A percentile compares a stretch with the other conserved stretches of the same genome.
Conservation (phyloP, 2,113 vertebrate genomes). For the Crotalus helleri region DNA sequence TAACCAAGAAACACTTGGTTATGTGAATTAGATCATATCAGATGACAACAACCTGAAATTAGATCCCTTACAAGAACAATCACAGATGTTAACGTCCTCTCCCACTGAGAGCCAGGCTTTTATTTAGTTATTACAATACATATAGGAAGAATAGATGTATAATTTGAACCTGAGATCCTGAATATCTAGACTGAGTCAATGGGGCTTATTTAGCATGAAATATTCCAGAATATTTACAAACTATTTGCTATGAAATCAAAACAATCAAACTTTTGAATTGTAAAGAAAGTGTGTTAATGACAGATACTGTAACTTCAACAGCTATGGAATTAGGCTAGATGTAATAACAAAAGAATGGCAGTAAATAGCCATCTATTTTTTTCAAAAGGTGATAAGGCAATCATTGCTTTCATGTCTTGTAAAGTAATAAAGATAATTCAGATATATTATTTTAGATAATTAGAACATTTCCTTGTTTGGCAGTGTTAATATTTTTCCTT, state of each 20-base stretch:
- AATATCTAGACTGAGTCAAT: neutral
- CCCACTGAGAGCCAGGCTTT: neutral
- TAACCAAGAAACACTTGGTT: neutral
- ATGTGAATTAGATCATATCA: neutral
- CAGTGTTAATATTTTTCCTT: neutral
- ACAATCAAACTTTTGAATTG: neutral
- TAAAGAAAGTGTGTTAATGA: neutral
- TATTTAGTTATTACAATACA: neutral
- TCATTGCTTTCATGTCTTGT: neutral
- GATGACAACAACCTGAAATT: neutral
- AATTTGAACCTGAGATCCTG: neutral
- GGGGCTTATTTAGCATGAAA: neutral
- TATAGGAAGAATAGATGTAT: neutral
- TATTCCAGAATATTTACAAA: neutral
- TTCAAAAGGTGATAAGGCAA: neutral
- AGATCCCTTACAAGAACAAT: neutral
- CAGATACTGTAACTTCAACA: neutral
- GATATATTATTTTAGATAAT: neutral
- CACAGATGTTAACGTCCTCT: neutral
- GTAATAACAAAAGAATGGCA: neutral
- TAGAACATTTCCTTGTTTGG: neutral
- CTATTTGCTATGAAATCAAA: neutral
- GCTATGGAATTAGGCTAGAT: neutral
- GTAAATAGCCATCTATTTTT: neutral
- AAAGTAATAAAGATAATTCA: neutral